Evolutionary conservation across 2,888 invertebrate genomes (phyloP).

Genomic region (Palloptera scutellata): DNA sequence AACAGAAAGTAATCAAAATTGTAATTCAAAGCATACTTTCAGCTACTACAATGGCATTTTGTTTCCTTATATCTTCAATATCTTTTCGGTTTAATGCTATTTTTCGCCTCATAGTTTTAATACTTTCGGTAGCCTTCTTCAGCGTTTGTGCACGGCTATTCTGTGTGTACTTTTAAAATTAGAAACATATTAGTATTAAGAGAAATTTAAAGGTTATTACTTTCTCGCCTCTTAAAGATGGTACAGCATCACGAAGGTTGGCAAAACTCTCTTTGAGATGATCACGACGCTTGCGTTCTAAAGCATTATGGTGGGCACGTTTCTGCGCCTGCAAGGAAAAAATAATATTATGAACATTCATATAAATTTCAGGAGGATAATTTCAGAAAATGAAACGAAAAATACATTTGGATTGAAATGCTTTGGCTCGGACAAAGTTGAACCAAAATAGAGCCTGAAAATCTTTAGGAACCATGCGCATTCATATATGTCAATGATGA

Average conservation of each 20-base stretch:
- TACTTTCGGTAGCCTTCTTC: constrained; percentile 98
- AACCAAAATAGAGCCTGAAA: neutral
- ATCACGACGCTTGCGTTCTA: constrained; percentile 95
- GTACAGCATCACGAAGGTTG: constrained; percentile 92
- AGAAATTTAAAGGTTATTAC: constrained; percentile 63
- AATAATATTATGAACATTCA: neutral
- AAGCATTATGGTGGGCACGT: constrained; percentile 97
- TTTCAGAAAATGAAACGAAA: neutral
- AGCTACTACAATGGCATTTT: constrained; percentile 86
- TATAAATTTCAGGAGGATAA: neutral
- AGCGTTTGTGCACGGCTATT: constrained; percentile 96
- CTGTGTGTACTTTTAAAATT: constrained; percentile 60
- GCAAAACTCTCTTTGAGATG: constrained; percentile 99
- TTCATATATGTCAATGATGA: too few relatives aligned
- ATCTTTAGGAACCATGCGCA: neutral
- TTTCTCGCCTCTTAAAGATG: constrained; percentile 95
- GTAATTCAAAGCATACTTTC: constrained; percentile 79
- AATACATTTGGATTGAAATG: neutral
- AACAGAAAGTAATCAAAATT: neutral
- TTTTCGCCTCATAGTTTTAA: constrained; percentile 92
- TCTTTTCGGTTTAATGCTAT: constrained; percentile 93
- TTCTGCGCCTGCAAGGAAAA: constrained; percentile 82
- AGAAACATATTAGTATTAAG: neutral
- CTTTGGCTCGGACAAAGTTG: neutral
- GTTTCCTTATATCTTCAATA: constrained; percentile 91